Conservation (phyloP, 2,797 vertebrate genomes). For the Coregonus ussuriensis region DNA sequence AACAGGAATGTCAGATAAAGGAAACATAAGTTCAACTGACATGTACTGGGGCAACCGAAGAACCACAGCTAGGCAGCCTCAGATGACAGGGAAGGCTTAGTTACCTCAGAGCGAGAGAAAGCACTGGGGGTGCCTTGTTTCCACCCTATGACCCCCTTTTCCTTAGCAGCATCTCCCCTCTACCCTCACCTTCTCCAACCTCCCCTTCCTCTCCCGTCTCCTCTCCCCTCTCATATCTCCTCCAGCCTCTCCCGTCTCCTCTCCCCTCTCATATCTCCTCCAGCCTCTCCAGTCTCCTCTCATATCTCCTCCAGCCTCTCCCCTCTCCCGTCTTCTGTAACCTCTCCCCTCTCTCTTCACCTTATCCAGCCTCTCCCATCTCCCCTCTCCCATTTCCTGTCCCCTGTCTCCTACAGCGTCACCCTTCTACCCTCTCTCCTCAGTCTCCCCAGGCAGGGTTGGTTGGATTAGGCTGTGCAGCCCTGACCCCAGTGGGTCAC, state of each 20-base stretch:
- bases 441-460: not conserved
- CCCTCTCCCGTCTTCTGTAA: not conserved
- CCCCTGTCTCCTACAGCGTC: not conserved
- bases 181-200: too few species aligned
- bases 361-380: not conserved
- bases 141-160: too few species aligned
- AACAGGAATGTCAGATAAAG: slow-evolving; percentile 31
- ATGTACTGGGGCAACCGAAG: slow-evolving; percentile 34
- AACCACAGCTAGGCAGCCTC: slow-evolving; percentile 28
- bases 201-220: too few species aligned
- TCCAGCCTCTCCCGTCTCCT: too few species aligned
- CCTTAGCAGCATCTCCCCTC: too few species aligned
- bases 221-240: too few species aligned
- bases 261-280: too few species aligned
- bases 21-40: slow-evolving; percentile 26
- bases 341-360: not conserved
- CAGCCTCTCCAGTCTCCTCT: too few species aligned
- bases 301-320: not conserved
- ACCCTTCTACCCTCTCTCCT: slow-evolving; percentile 40
- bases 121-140: too few species aligned
- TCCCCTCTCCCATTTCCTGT: not conserved
- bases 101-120: too few species aligned
- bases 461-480: too few species aligned
- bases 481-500: slow-evolving; percentile 31
- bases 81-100: slow-evolving; percentile 11